Evolutionary conservation across 2,888 invertebrate species (phyloP).

Genomic region (Netelia fuscicornis): DNA sequence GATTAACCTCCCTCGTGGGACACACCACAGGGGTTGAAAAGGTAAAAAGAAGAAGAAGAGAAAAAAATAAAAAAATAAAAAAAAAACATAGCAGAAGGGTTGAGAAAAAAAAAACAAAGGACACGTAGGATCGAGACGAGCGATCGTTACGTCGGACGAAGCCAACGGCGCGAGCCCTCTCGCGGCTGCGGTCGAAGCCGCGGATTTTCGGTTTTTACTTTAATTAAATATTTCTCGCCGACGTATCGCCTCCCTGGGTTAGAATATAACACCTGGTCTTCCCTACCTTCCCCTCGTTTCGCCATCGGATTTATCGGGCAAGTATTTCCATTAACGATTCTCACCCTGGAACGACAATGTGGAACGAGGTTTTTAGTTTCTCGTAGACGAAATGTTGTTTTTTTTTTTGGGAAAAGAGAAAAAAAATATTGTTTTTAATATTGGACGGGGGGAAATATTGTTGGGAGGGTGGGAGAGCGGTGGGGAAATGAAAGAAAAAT

Average conservation of each 20-base stretch:
- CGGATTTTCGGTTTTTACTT: constrained; percentile 82
- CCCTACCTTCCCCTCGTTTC: background rate
- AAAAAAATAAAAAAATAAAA: background rate
- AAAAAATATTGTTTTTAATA: background rate
- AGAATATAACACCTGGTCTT: constrained; percentile 14
- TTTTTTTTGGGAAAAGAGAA: constrained; percentile 10
- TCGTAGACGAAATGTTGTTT: background rate
- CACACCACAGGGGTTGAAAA: constrained; percentile 63
- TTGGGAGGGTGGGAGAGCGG: no score
- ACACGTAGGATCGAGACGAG: constrained; percentile 42
- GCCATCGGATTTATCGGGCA: constrained; percentile 56
- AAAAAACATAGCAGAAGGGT: constrained; percentile 28
- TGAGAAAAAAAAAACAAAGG: background rate
- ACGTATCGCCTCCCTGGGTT: constrained; percentile 17
- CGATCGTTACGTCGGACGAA: constrained; percentile 72
- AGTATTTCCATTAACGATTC: constrained; percentile 62
- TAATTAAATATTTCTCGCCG: constrained; percentile 82
- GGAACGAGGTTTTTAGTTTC: constrained; percentile 10
- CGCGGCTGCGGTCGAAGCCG: constrained; percentile 74
- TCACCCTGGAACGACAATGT: constrained; percentile 24
- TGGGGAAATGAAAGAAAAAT: no score
- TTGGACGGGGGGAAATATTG: no score
- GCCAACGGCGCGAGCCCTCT: constrained; percentile 63
- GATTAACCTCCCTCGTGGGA: constrained; percentile 74
- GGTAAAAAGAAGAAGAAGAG: constrained; percentile 15